A percentile compares a stretch with the other conserved stretches of the same genome.
These are phyloP conservation scores for Matsumyia berberina DNA, from an alignment of 2,888 invertebrate genomes.

Conservation along the genomic window DNA sequence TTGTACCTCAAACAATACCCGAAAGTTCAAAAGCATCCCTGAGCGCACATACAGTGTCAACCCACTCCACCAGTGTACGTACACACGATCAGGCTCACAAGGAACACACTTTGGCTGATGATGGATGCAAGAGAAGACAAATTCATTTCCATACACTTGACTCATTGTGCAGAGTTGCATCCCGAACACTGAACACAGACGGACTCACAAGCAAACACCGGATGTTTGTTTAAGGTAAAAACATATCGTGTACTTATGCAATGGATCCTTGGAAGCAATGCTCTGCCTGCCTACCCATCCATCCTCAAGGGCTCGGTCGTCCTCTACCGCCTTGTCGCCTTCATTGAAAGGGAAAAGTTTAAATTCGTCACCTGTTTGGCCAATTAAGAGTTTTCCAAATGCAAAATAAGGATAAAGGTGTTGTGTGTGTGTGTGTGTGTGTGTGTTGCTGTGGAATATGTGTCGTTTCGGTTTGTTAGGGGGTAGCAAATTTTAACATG, in stretches of 20 bases:
- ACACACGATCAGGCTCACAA: not conserved
- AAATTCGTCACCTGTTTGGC: constrained; percentile 77
- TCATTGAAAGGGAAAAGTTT: constrained; percentile 73
- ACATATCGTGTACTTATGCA: constrained; percentile 72
- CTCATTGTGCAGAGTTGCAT: constrained; percentile 21
- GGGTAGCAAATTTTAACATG: constrained; percentile 67
- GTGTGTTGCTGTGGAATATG: constrained; percentile 27
- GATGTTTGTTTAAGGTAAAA: constrained; percentile 75
- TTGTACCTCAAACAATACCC: constrained; percentile 40
- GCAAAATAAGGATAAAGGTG: constrained; percentile 65
- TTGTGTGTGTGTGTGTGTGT: not conserved
- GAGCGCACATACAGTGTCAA: constrained; percentile 36
- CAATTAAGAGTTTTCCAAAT: constrained; percentile 76
- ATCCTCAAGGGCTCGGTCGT: constrained; percentile 32
- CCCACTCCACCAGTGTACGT: constrained; percentile 52
- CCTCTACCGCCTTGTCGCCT: constrained; percentile 8
- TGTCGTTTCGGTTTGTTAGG: constrained; percentile 41
- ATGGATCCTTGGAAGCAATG: constrained; percentile 51
- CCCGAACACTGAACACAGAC: constrained; percentile 41
- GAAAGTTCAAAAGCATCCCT: constrained; percentile 61
- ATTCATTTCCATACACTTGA: constrained; percentile 65
- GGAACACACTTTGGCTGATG: constrained; percentile 42
- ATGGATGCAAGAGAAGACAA: constrained; percentile 61
- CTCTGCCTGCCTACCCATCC: not conserved
- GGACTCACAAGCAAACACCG: constrained; percentile 62